Evolutionary conservation across 2,113 vertebrate genomes (phyloP).

Genomic region (Propithecus coquereli): DNA sequence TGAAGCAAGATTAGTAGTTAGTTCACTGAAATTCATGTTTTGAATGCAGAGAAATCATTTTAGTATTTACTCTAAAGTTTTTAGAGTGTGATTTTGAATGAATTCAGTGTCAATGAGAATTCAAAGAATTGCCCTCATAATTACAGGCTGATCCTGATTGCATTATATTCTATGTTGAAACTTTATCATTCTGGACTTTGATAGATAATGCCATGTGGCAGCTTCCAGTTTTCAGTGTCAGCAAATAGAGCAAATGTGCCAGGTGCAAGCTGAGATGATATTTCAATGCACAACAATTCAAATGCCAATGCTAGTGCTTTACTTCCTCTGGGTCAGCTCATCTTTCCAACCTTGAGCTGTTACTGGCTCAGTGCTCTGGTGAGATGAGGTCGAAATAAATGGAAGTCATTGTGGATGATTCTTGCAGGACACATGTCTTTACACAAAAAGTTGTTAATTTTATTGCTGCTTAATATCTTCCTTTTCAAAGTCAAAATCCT

Average conservation of each 20-base stretch:
- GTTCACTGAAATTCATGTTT: not conserved
- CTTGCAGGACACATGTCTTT: not conserved
- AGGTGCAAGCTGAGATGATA: slow-evolving; percentile 32
- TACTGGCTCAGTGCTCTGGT: slow-evolving; percentile 24
- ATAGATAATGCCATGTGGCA: not conserved
- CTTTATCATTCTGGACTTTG: not conserved
- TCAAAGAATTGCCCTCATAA: not conserved
- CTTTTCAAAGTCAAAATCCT: slow-evolving; percentile 43
- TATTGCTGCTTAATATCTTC: slow-evolving; percentile 13
- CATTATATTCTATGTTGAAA: not conserved
- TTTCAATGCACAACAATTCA: not conserved
- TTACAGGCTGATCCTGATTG: not conserved
- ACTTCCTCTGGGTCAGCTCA: slow-evolving; percentile 26
- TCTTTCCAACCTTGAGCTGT: slow-evolving; percentile 22
- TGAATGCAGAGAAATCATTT: not conserved
- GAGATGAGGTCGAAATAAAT: slow-evolving; percentile 21
- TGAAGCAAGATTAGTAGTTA: not conserved
- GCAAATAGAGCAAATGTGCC: not conserved
- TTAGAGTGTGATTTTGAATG: not conserved
- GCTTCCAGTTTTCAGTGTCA: not conserved
- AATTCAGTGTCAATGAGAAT: not conserved
- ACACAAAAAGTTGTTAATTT: slow-evolving; percentile 29
- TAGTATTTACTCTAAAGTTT: not conserved
- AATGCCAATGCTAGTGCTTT: not conserved
- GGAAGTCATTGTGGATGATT: not conserved